Evolutionary conservation across 2,888 invertebrate genomes (phyloP), one percentile per base, ranked within the genome.

Genomic region (Drosophila kambysellisi): DNA sequence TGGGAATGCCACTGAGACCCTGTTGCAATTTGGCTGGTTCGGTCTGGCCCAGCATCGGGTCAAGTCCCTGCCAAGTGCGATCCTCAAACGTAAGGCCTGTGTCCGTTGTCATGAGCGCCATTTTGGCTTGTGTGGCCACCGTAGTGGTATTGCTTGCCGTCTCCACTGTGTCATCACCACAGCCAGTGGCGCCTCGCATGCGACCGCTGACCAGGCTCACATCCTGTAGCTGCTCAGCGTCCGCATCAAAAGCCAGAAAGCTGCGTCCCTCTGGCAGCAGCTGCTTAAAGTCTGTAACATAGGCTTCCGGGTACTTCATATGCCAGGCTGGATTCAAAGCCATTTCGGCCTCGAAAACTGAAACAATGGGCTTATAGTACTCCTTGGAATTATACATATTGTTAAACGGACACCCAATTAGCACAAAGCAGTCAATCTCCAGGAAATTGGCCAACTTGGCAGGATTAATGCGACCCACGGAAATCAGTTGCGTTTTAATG

Each of bases 381-480:
- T 99, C 98, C 83, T 96, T 95, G 57, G 95, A 96, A 90, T 96
- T 96, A 90, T 96, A 96, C 48, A 98, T 94, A 76, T 97, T 96
- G 90, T 97, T 98, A 93, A 98, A 97, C 3, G 98, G 96, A 91
- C 99, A 99, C 0, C 98, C 96, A 60, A 99, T 95, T 88, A 98
- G 94, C 0, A 99, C 97, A 93, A 97, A 99, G 51, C 97, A 95
- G 90, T 99, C 99, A 76, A 99, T 96, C 95, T 97, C 93, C 41
- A 94, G 93, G 92, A 99, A 98, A 94, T 99, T 99, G 0, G 98
- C 98, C 72, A 99, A 94, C 93, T 99, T 99, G 0, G 98, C 96
- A 15, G 97, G 96, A 94, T 98, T 99, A 4, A 98, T 96, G 92
- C 98, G 98, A 7, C 99, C 99, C 62, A 99, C 97, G 32, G 97